phyloP scores from a whole-genome alignment of 2,888 invertebrate species.

The Himalopsyche kuldschensis region DNA sequence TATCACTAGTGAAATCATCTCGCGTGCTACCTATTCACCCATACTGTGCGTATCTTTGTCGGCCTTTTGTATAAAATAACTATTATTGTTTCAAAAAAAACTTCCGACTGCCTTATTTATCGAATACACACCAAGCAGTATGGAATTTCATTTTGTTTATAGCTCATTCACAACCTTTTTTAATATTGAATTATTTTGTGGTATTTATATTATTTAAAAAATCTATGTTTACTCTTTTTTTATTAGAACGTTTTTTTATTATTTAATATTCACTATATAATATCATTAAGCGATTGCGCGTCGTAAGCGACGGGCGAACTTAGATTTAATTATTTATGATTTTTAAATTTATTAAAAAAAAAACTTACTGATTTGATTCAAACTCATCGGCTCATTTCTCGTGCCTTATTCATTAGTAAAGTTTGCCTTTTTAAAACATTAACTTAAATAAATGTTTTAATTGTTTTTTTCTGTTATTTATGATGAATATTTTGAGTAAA shows the following conservation, averaged over 20 bases:
- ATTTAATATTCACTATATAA: slow-evolving; percentile 17
- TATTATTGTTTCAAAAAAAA: neutral
- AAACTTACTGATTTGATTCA: neutral
- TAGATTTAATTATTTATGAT: slow-evolving; percentile 32
- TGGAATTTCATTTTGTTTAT: slow-evolving; percentile 24
- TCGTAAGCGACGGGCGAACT: neutral
- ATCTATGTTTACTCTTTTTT: slow-evolving; percentile 14
- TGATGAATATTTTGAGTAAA: neutral
- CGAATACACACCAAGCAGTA: neutral
- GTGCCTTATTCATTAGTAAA: neutral
- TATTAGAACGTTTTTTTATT: slow-evolving; percentile 4
- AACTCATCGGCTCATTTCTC: neutral
- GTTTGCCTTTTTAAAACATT: neutral
- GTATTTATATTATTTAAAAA: slow-evolving; percentile 33
- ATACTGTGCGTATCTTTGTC: neutral
- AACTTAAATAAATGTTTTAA: neutral
- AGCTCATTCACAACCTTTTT: slow-evolving; percentile 23
- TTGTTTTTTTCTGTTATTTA: neutral
- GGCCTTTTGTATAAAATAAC: neutral
- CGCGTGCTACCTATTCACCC: neutral
- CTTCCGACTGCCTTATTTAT: neutral
- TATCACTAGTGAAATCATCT: neutral
- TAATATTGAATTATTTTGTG: slow-evolving; percentile 24
- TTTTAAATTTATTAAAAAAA: slow-evolving; percentile 18
- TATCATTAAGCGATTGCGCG: slow-evolving; percentile 14